A percentile compares a stretch with the other conserved stretches of the same genome.
phyloP scores from a whole-genome alignment of 2,113 vertebrate genomes.

The Gracilinanus agilis region DNA sequence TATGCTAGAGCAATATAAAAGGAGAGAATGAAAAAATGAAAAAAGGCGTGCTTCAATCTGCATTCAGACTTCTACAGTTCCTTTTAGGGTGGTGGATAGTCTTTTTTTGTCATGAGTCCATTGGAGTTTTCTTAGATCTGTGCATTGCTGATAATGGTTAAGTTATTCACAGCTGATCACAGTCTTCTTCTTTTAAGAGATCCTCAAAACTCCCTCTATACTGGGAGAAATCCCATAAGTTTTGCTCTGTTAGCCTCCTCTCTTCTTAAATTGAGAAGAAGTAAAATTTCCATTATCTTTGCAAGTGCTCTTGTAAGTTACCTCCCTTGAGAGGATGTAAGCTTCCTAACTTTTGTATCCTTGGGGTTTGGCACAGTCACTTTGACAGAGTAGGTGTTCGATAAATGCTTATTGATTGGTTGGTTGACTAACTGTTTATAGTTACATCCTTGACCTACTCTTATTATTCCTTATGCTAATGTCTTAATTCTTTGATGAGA shows the following conservation, averaged over 20 bases:
- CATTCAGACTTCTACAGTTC: too few relatives aligned
- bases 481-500: constrained; percentile 26
- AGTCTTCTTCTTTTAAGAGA: neutral
- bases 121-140: too few relatives aligned
- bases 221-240: neutral
- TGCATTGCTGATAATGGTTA: too few relatives aligned
- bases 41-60: too few relatives aligned
- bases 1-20: too few relatives aligned
- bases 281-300: neutral
- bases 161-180: too few relatives aligned
- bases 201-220: neutral
- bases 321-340: neutral
- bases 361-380: neutral
- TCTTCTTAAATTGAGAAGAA: neutral
- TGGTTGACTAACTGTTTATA: neutral
- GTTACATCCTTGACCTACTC: neutral
- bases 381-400: neutral
- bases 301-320: neutral
- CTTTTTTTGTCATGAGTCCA: too few relatives aligned
- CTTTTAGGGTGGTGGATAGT: too few relatives aligned
- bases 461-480: constrained; percentile 17
- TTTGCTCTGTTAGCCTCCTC: neutral
- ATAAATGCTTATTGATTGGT: neutral
- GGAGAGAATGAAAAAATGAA: too few relatives aligned
- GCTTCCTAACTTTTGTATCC: neutral